phyloP scores from a whole-genome alignment of 1,140 invertebrate species.

The Anastatus disparis region DNA sequence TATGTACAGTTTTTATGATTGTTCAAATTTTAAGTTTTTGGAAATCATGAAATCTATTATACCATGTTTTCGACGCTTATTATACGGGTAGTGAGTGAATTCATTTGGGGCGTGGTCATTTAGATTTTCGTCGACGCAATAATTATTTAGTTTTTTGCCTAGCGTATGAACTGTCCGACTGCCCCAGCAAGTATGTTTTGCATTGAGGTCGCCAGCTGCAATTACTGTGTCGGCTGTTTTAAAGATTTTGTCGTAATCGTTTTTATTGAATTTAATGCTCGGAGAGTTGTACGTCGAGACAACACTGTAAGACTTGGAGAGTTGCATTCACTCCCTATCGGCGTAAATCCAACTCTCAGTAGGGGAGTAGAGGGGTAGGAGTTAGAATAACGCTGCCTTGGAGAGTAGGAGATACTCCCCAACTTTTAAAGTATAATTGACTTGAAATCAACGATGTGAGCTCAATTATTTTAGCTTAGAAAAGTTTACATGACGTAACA shows the following conservation, averaged over 20 bases:
- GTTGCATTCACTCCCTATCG: no score
- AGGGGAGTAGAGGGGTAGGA: no score
- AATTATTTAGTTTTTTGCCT: neutral
- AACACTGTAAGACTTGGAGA: no score
- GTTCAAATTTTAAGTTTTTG: neutral
- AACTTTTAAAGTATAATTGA: no score
- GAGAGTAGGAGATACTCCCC: no score
- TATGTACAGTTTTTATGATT: neutral
- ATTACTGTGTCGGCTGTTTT: neutral
- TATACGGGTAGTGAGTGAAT: neutral
- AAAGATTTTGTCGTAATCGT: slow-evolving; percentile 10
- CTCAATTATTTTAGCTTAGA: no score
- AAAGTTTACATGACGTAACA: no score
- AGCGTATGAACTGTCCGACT: neutral
- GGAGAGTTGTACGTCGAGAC: slow-evolving; percentile 2
- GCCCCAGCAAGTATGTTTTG: neutral
- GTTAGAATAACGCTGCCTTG: no score
- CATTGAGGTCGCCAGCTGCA: neutral
- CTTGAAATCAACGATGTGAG: no score
- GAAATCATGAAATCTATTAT: neutral
- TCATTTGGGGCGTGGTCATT: neutral
- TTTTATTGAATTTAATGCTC: neutral
- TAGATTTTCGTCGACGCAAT: neutral
- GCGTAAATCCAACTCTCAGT: no score
- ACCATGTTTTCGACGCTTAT: neutral